Evolutionary conservation across 1,140 invertebrate species (phyloP), one percentile per base, ranked within the genome.

Genomic region (Hylaeus anthracinus): DNA sequence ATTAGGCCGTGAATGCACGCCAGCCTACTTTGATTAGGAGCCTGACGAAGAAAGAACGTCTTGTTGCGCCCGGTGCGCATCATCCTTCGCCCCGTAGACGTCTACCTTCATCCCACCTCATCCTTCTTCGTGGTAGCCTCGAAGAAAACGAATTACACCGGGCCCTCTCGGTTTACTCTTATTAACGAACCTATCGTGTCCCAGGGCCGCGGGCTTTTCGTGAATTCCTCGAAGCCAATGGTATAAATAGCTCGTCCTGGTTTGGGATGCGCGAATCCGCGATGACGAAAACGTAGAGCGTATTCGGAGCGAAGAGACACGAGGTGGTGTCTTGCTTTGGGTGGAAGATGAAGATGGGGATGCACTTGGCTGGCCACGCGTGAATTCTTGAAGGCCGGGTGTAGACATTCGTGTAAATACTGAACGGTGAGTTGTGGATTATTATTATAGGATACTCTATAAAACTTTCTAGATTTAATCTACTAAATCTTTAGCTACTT

Each of bases 1-100:
- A 92, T 90, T 90, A 90, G 89, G 89, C 88, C 88, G 89, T 90
- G 90, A 91, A 90, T 90, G 85, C 84, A 69, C 78, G 77, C 69
- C 78, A 84, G 85, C 81, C 79, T 88, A 86, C 83, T 81, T 87
- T 91, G 88, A 92, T 91, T 90, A 91, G 82, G 81, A 84, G 86
- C 79, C 80, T 65, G 70, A 55, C 70, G 82, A 86, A 88, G 89
- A 90, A 90, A 90, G 89, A 86, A 79, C 83, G 77, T 89, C 87
- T 90, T 90, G 89, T 90, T 86, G 80, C 84, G 76, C 45, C 61
- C 64, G 80, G 82, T 82, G 71, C 81, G 56, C 78, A 12, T 39
- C 63, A 79, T 86, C 58, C 80, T 79, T 79, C 79, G 82, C 70
- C 79, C 82, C 82, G 58, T 39, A 53, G 48, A 53, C 71, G 58